Percentiles rank a stretch among this genome's conserved stretches.
Evolutionary conservation across 2,113 vertebrate genomes (phyloP).

Genomic region (Oreochromis niloticus): DNA sequence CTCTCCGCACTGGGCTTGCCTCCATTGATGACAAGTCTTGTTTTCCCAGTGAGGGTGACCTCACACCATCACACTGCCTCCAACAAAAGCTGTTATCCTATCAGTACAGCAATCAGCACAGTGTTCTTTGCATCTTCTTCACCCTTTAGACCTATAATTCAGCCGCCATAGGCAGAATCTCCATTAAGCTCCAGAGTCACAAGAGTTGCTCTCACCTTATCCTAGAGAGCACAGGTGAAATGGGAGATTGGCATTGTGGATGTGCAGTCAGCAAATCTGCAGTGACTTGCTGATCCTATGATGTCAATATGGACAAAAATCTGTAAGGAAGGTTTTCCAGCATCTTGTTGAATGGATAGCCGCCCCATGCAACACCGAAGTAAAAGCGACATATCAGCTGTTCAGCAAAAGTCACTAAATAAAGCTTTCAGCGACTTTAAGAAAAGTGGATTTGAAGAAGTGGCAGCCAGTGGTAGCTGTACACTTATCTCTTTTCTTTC

Average conservation of each 20-base stretch:
- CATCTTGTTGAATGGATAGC: not conserved
- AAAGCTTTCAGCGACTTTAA: not conserved
- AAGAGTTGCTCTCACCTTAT: not conserved
- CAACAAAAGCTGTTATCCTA: not conserved
- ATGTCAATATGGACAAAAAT: not conserved
- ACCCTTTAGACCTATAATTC: not conserved
- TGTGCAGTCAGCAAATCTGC: not conserved
- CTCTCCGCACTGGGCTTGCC: not conserved
- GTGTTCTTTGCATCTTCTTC: not conserved
- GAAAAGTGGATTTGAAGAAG: not conserved
- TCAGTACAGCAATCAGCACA: not conserved
- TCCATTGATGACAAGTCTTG: not conserved
- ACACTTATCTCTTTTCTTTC: slow-evolving; percentile 11
- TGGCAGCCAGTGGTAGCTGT: not conserved
- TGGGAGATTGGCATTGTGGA: not conserved
- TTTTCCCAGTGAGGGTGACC: not conserved
- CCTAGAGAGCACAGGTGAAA: not conserved
- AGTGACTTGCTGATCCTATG: not conserved
- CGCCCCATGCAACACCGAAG: not conserved
- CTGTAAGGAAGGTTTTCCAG: not conserved
- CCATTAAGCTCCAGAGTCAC: not conserved
- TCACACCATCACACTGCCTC: not conserved
- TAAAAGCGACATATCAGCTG: not conserved
- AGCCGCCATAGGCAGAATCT: not conserved
- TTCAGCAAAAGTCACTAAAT: not conserved